Evolutionary conservation across 2,888 invertebrate genomes (phyloP).

Genomic region (Protophormia terraenovae): DNA sequence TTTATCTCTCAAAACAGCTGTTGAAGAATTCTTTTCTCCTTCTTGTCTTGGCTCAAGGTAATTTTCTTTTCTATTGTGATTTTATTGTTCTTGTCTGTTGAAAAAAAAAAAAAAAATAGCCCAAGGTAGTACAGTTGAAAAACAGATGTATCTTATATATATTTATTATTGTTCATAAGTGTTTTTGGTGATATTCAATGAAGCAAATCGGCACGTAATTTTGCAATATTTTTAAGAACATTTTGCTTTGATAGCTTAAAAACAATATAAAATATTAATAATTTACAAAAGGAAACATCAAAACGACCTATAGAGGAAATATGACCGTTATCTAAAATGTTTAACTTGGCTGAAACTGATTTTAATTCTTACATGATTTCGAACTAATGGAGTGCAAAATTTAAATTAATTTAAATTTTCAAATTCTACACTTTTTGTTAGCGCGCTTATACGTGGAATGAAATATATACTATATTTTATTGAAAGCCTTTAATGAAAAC

Average conservation of each 20-base stretch:
- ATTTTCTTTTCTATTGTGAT: constrained; percentile 8
- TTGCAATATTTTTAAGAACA: neutral
- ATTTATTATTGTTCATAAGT: neutral
- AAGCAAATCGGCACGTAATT: constrained; percentile 26
- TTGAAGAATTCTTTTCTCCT: neutral
- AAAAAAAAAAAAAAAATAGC: neutral
- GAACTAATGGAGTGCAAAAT: no score
- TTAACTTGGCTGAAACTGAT: no score
- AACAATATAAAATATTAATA: neutral
- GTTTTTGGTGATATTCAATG: neutral
- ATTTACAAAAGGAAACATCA: no score
- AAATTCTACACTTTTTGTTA: no score
- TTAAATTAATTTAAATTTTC: no score
- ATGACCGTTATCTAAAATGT: no score
- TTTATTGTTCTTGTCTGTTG: neutral
- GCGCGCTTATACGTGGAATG: no score
- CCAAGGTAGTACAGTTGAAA: neutral
- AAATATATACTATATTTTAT: no score
- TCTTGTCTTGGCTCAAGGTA: neutral
- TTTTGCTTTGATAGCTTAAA: neutral
- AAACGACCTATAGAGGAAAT: no score
- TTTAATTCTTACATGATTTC: no score
- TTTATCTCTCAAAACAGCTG: neutral
- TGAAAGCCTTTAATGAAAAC: no score
- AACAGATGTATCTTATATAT: neutral